Evolutionary conservation across 2,113 vertebrate species (phyloP), one percentile per base, ranked within the genome.

Genomic region (Pteronura brasiliensis): DNA sequence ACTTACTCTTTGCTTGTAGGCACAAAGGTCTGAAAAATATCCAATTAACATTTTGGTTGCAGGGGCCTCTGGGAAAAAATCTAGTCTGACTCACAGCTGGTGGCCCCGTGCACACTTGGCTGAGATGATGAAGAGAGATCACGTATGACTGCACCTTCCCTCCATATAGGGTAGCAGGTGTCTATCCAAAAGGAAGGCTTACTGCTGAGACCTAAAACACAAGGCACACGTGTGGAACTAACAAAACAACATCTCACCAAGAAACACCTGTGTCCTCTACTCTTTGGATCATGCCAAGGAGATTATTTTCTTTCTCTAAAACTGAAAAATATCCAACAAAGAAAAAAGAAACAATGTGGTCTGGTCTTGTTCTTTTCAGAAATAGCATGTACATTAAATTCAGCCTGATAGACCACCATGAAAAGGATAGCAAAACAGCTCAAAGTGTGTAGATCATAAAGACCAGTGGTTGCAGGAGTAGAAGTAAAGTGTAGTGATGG

Each of bases 281-380:
- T 69, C 34, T 88, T 96, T 44, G 34, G 31, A 7, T 90, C 55
- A 63, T 83, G 52, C 39, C 77, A 72, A 74, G 39, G 52, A 90
- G 29, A 82, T 63, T 83, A 49, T 95, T 96, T 97, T 93, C 15
- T 89, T 93, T 67, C 11, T 72, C 12, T 55, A 42, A 95, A 88
- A n/a, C 18, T 13, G 65, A 69, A 96, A 94, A 21, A 18, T 21
- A 10, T 7, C 7, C 1, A 84, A 71, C 3, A 90, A 87, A 69
- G 25, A 34, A 34, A 90, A 61, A 63, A 25, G 36, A 92, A 65
- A 44, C 6, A 76, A 4, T 29, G 13, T 39, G 3, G 14, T 72
- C 5, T 63, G 2, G 3, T 88, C 12, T 67, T 93, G 10, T 63
- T 76, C 61, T 94, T 71, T 92, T 71, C 39, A 14, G 39, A 90